These are phyloP conservation scores for Brachyopa scutellaris DNA, from an alignment of 2,888 invertebrate species.

Conservation along the genomic window DNA sequence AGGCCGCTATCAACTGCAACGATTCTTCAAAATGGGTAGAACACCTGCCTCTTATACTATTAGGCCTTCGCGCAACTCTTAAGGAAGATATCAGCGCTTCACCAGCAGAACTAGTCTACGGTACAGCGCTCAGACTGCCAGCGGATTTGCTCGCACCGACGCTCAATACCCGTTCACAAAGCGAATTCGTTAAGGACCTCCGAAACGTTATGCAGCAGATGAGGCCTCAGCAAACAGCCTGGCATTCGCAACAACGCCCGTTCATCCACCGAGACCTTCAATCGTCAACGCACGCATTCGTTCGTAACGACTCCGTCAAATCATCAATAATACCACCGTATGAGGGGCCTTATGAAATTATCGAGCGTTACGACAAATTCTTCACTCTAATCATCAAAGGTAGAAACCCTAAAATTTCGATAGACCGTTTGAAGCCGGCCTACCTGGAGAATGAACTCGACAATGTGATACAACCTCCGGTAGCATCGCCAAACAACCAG, in stretches of 20 bases:
- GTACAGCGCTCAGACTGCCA: too few relatives aligned
- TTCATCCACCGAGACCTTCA: neutral
- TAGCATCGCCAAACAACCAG: too few relatives aligned
- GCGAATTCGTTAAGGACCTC: neutral
- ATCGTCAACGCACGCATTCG: neutral
- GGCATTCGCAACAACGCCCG: neutral
- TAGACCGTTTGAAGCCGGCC: too few relatives aligned
- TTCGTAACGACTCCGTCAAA: too few relatives aligned
- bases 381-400: neutral
- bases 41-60: too few relatives aligned
- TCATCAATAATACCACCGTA: neutral
- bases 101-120: too few relatives aligned
- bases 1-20: too few relatives aligned
- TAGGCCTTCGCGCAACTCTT: too few relatives aligned
- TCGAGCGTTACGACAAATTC: neutral
- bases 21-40: too few relatives aligned
- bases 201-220: slow-evolving; percentile 1
- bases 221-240: neutral
- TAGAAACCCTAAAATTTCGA: neutral
- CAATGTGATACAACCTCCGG: neutral
- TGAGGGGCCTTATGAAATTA: slow-evolving; percentile 11
- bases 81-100: too few relatives aligned
- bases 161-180: neutral
- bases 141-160: neutral
- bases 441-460: too few relatives aligned